Conservation (phyloP, 35 echinoderm and acorn worm genomes). For the Patiria miniata region DNA sequence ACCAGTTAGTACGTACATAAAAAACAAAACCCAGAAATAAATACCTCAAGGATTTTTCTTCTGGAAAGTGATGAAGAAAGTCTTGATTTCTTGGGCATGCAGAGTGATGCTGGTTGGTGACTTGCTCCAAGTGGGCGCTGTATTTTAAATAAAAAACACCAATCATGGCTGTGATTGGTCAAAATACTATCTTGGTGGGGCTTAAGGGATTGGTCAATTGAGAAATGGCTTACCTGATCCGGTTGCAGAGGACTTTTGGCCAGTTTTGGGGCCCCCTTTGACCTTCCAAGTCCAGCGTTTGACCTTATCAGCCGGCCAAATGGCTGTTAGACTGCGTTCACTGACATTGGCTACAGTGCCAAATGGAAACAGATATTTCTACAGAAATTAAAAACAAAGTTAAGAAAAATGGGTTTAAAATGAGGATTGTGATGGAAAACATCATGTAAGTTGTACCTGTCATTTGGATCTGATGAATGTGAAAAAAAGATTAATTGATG, state of each 20-base stretch:
- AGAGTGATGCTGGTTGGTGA: not conserved
- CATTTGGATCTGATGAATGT: no score
- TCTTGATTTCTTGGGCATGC: constrained; percentile 55
- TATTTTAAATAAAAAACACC: no score
- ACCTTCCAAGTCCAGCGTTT: constrained; percentile 65
- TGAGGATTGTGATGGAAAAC: no score
- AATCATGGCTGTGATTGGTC: no score
- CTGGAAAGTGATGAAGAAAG: constrained; percentile 42
- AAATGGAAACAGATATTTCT: constrained; percentile 44
- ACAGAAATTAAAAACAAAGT: not conserved
- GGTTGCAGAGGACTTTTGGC: no score
- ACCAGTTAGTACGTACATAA: no score
- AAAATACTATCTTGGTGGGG: no score
- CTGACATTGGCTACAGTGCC: constrained; percentile 25
- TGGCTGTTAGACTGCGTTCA: constrained; percentile 58
- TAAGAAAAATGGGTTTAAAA: not conserved
- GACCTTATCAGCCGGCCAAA: constrained; percentile 53
- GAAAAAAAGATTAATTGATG: no score
- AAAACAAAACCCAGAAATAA: not conserved
- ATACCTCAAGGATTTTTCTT: not conserved
- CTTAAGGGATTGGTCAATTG: no score
- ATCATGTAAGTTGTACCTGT: not conserved
- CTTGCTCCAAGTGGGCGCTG: no score
- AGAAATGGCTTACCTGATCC: no score
- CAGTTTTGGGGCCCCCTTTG: not conserved